Conservation (phyloP, 2,797 vertebrate genomes). For the Phataginus tricuspis region DNA sequence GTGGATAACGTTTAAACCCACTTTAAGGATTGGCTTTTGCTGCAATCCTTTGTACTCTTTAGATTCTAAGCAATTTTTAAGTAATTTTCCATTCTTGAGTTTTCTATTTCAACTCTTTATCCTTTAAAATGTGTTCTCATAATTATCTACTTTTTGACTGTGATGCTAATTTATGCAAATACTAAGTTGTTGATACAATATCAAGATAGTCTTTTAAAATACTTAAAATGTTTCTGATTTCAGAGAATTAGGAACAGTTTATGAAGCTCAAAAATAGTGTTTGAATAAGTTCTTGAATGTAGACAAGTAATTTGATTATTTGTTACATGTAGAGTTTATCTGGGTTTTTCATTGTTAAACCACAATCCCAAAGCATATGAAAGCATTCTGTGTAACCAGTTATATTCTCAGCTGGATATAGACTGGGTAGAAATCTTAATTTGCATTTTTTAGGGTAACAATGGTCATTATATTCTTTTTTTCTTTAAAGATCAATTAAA, state of each 20-base stretch:
- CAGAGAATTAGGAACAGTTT: slow-evolving; percentile 34
- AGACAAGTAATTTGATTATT: slow-evolving; percentile 37
- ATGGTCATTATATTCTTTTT: not conserved
- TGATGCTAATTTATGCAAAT: slow-evolving; percentile 31
- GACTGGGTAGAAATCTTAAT: slow-evolving; percentile 20
- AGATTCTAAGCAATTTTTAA: slow-evolving; percentile 17
- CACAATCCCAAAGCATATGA: not conserved
- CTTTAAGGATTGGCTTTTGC: slow-evolving; percentile 44
- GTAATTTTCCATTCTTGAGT: slow-evolving; percentile 5
- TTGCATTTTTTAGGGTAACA: slow-evolving; percentile 57
- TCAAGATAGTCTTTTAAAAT: slow-evolving; percentile 45
- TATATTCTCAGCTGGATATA: slow-evolving; percentile 24
- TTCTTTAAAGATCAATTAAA: slow-evolving; percentile 6
- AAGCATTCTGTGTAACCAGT: not conserved
- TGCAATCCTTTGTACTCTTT: slow-evolving; percentile 13
- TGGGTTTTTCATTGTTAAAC: slow-evolving; percentile 46
- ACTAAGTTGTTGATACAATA: slow-evolving; percentile 39
- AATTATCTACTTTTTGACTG: slow-evolving; percentile 26
- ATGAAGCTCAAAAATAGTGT: not conserved
- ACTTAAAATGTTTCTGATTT: slow-evolving; percentile 39
- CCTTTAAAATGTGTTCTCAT: slow-evolving; percentile 39
- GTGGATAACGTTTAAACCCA: slow-evolving; percentile 31
- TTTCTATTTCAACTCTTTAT: slow-evolving; percentile 43
- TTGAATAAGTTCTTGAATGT: slow-evolving; percentile 36
- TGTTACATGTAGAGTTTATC: not conserved